Conservation (phyloP, 2,113 vertebrate species). For the Struthidea cinerea region DNA sequence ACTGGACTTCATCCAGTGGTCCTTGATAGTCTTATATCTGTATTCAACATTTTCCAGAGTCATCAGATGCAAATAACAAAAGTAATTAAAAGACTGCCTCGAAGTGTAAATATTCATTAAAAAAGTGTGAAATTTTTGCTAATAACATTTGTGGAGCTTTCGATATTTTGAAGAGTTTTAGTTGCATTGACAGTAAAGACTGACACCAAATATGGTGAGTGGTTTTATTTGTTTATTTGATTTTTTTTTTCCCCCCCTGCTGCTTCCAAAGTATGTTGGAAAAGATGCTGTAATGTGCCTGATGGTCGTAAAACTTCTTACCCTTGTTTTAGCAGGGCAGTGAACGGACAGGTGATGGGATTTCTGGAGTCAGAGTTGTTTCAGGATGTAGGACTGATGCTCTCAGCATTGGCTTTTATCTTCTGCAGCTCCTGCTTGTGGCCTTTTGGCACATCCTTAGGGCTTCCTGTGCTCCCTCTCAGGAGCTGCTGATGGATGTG, state of each 20-base stretch:
- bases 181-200: constrained; percentile 44
- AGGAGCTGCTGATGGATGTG: background rate
- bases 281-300: background rate
- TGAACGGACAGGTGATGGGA: background rate
- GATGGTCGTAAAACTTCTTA: constrained; percentile 14
- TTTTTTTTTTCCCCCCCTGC: background rate
- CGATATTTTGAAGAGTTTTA: constrained; percentile 18
- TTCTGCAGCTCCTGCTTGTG: background rate
- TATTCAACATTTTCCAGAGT: constrained; percentile 1
- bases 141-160: constrained; percentile 13
- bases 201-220: constrained; percentile 31
- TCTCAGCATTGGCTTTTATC: background rate
- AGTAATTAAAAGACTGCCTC: constrained; percentile 47
- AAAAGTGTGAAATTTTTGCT: background rate
- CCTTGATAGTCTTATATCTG: background rate
- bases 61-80: constrained; percentile 1
- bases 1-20: background rate
- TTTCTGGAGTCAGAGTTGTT: background rate
- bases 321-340: background rate
- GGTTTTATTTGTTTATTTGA: constrained; percentile 47
- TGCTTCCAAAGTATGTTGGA: constrained; percentile 19
- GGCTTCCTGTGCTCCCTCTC: background rate
- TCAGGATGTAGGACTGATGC: background rate
- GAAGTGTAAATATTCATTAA: constrained; percentile 31
- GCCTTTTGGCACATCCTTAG: background rate